These are phyloP conservation scores for Plecotus auritus DNA, from an alignment of 2,113 vertebrate genomes.

Conservation along the genomic window DNA sequence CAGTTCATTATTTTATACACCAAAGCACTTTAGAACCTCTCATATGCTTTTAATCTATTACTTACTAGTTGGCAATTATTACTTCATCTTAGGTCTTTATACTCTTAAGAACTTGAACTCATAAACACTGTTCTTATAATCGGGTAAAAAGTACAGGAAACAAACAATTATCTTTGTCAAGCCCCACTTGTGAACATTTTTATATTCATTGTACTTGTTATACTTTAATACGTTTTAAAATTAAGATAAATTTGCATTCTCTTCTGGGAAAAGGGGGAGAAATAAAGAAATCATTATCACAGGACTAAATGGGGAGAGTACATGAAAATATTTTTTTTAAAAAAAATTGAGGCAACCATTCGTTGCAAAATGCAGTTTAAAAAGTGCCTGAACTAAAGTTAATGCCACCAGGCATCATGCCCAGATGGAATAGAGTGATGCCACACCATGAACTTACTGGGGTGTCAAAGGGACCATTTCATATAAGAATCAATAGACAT, in stretches of 20 bases:
- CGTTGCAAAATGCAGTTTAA: not conserved
- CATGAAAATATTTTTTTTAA: not conserved
- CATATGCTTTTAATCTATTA: slow-evolving; percentile 75
- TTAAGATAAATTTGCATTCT: not conserved
- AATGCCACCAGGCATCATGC: not conserved
- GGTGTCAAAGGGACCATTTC: not conserved
- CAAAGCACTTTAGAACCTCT: slow-evolving; percentile 66
- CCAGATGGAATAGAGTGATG: not conserved
- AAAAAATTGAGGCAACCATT: not conserved
- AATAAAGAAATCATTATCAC: not conserved
- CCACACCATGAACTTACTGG: fast-evolving
- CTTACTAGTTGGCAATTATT: slow-evolving; percentile 72
- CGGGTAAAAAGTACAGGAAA: slow-evolving; percentile 64
- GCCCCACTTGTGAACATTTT: slow-evolving; percentile 13
- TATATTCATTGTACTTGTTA: slow-evolving; percentile 45
- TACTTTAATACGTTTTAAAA: slow-evolving; percentile 31
- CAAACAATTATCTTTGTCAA: slow-evolving; percentile 21
- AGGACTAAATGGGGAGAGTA: not conserved
- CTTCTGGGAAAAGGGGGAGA: not conserved
- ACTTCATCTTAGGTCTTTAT: slow-evolving; percentile 67
- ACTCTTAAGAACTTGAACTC: slow-evolving; percentile 67
- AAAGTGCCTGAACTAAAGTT: not conserved
- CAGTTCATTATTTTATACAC: slow-evolving; percentile 73
- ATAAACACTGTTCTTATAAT: slow-evolving; percentile 63
- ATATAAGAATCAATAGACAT: not conserved